phyloP scores from a whole-genome alignment of 2,888 invertebrate genomes.

The Amitus sp. region DNA sequence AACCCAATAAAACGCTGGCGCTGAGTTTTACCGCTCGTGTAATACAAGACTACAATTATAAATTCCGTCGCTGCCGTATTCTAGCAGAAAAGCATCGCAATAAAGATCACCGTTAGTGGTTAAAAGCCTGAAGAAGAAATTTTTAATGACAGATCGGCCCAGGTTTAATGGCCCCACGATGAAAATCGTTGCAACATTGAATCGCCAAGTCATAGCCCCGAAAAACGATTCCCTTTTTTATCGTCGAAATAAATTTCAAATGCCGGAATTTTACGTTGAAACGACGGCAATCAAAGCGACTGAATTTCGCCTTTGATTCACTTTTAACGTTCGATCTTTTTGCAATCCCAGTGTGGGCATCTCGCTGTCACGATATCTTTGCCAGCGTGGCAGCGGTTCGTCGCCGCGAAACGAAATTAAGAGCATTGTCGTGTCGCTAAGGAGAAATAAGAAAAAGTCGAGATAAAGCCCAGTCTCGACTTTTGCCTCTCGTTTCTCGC shows the following conservation, averaged over 20 bases:
- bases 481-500: conserved; percentile 19
- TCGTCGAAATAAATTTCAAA: too few relatives aligned
- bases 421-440: conserved; percentile 60
- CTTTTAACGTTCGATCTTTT: neutral
- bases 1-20: neutral
- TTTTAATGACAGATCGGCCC: neutral
- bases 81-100: neutral
- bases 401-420: conserved; percentile 55
- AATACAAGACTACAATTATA: neutral
- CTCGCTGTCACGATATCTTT: conserved; percentile 19
- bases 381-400: conserved; percentile 24
- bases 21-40: conserved; percentile 2
- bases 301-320: too few relatives aligned
- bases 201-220: too few relatives aligned
- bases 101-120: neutral
- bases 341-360: conserved; percentile 22
- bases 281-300: too few relatives aligned
- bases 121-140: neutral
- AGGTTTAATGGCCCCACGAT: neutral
- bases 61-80: conserved; percentile 1
- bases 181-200: neutral
- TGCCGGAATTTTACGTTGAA: too few relatives aligned
- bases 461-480: conserved; percentile 42
- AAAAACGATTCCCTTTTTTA: too few relatives aligned
- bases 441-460: conserved; percentile 59